phyloP scores from a whole-genome alignment of 2,797 vertebrate species.

The Tolypeutes matacus region DNA sequence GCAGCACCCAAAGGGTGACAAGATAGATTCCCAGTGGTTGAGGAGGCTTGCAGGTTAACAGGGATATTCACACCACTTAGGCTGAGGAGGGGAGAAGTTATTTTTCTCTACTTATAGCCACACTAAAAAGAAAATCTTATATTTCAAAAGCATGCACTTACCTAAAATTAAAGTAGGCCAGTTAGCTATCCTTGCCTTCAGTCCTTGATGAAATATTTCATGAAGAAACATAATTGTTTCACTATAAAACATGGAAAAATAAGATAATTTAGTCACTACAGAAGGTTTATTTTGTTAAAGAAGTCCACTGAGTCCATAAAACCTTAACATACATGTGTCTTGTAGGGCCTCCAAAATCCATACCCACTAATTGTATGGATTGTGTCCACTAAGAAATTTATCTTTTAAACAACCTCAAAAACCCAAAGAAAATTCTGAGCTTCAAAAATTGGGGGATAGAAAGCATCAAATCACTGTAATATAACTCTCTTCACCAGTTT shows the following conservation, averaged over 20 bases:
- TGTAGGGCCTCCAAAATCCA: not conserved
- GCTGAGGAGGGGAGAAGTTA: not conserved
- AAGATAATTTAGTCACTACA: not conserved
- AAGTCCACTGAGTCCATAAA: not conserved
- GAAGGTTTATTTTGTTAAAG: not conserved
- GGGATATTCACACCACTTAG: not conserved
- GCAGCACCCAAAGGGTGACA: not conserved
- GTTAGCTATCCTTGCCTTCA: constrained; percentile 98
- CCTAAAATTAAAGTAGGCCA: constrained; percentile 99
- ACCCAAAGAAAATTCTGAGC: not conserved
- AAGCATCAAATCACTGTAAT: not conserved
- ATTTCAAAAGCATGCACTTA: constrained; percentile 87
- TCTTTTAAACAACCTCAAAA: not conserved
- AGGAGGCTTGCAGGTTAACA: not conserved
- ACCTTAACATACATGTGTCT: not conserved
- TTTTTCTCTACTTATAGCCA: not conserved
- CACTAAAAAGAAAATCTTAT: not conserved
- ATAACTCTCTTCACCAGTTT: not conserved
- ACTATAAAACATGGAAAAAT: constrained; percentile 87
- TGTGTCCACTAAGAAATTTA: constrained; percentile 6
- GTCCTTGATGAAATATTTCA: constrained; percentile 99
- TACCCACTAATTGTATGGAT: not conserved
- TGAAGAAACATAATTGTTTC: constrained; percentile 99
- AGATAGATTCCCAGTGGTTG: not conserved
- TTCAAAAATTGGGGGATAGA: not conserved